These are phyloP conservation scores for Rhysida immarginata DNA, from an alignment of 1,140 invertebrate genomes.

Conservation along the genomic window DNA sequence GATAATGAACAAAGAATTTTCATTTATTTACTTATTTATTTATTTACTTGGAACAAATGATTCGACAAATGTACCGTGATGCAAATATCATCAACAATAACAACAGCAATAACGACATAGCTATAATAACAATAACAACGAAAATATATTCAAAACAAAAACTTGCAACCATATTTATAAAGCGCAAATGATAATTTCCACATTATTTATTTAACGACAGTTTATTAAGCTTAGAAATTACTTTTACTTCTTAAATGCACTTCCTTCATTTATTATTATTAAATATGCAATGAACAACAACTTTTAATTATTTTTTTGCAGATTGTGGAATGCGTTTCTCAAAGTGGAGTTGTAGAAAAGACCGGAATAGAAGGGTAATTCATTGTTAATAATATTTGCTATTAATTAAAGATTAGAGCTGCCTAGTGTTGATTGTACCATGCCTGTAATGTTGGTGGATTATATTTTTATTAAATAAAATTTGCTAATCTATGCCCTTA, in stretches of 20 bases:
- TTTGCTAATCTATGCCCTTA: too few species aligned
- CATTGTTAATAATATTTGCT: too few species aligned
- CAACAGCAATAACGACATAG: too few species aligned
- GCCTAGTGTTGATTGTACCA: too few species aligned
- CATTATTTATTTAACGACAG: not conserved
- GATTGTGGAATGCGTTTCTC: constrained; percentile 36
- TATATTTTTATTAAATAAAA: too few species aligned
- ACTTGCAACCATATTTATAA: not conserved
- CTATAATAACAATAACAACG: not conserved
- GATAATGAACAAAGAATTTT: too few species aligned
- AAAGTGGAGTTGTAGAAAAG: constrained; percentile 31
- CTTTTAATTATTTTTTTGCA: constrained; percentile 18
- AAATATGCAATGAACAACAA: not conserved
- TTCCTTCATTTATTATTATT: not conserved
- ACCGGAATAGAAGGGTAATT: constrained; percentile 39
- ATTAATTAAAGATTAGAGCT: too few species aligned
- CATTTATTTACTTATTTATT: too few species aligned
- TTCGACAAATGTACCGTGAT: too few species aligned
- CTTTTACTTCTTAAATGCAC: not conserved
- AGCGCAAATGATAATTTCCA: not conserved
- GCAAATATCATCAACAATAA: too few species aligned
- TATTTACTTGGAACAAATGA: too few species aligned
- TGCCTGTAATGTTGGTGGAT: too few species aligned
- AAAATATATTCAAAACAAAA: not conserved
- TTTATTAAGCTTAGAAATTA: not conserved